A percentile compares a stretch with the other conserved stretches of the same genome.
These are phyloP conservation scores for Pomacea canaliculata DNA, from an alignment of 2,888 invertebrate genomes.

Conservation along the genomic window DNA sequence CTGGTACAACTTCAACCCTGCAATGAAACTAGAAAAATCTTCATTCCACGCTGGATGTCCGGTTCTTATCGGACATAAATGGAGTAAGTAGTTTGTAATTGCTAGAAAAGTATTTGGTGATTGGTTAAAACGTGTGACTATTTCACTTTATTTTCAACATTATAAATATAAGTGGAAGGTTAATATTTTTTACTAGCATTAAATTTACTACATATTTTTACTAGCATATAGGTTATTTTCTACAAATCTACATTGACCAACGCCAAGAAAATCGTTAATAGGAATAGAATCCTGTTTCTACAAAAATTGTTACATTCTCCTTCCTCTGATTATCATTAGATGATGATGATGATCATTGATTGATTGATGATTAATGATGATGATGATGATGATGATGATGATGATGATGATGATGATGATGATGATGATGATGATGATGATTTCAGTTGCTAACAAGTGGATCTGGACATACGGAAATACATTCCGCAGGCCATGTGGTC, in stretches of 20 bases:
- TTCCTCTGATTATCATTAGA: background rate
- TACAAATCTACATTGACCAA: no score
- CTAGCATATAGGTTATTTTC: no score
- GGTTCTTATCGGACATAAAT: conserved; percentile 60
- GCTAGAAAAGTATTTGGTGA: no score
- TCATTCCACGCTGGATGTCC: conserved; percentile 61
- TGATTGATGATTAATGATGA: conserved; percentile 6
- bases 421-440: conserved; percentile 4
- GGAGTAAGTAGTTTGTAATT: conserved; percentile 47
- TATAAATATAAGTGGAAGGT: no score
- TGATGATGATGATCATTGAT: conserved; percentile 6
- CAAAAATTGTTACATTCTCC: no score
- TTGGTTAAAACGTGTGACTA: no score
- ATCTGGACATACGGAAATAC: conserved; percentile 34
- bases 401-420: conserved; percentile 7
- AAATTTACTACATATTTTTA: no score
- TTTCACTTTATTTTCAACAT: no score
- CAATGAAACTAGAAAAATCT: conserved; percentile 40
- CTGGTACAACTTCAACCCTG: conserved; percentile 57
- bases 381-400: conserved; percentile 3
- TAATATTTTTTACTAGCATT: no score
- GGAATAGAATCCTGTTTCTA: no score
- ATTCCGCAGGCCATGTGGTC: conserved; percentile 31
- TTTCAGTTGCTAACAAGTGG: conserved; percentile 69
- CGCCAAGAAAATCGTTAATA: no score